phyloP scores from a whole-genome alignment of 2,797 vertebrate species.

The Coracias cyanogaster region DNA sequence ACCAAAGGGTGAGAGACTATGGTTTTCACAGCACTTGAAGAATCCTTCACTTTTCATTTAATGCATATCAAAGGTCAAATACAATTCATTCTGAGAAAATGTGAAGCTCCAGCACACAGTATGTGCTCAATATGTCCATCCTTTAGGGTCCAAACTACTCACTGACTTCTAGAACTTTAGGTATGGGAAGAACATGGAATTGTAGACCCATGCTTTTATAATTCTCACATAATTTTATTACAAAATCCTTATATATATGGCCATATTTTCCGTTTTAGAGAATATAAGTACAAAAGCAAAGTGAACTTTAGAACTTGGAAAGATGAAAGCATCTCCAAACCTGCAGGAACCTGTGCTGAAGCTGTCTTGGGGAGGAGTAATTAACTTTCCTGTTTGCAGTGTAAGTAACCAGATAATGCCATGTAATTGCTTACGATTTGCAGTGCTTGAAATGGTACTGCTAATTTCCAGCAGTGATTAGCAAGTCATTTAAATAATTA shows the following conservation, averaged over 20 bases:
- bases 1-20: too few relatives aligned
- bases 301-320: background rate
- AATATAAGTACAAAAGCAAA: background rate
- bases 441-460: slow-evolving; percentile 54
- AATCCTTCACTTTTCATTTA: too few relatives aligned
- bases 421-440: slow-evolving; percentile 55
- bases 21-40: too few relatives aligned
- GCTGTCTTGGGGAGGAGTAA: slow-evolving; percentile 28
- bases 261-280: background rate
- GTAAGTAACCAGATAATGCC: slow-evolving; percentile 61
- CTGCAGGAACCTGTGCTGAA: background rate
- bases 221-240: background rate
- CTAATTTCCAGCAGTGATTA: slow-evolving; percentile 63
- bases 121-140: background rate
- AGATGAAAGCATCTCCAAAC: slow-evolving; percentile 21
- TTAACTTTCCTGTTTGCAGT: slow-evolving; percentile 25
- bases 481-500: slow-evolving; percentile 67
- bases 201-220: background rate
- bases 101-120: background rate
- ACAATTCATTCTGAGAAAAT: background rate
- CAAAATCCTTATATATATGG: background rate
- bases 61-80: too few relatives aligned
- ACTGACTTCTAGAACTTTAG: background rate
- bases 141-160: background rate
- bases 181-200: background rate